These are phyloP conservation scores for Phaethornis superciliosus DNA, from an alignment of 2,113 vertebrate species.

Conservation along the genomic window DNA sequence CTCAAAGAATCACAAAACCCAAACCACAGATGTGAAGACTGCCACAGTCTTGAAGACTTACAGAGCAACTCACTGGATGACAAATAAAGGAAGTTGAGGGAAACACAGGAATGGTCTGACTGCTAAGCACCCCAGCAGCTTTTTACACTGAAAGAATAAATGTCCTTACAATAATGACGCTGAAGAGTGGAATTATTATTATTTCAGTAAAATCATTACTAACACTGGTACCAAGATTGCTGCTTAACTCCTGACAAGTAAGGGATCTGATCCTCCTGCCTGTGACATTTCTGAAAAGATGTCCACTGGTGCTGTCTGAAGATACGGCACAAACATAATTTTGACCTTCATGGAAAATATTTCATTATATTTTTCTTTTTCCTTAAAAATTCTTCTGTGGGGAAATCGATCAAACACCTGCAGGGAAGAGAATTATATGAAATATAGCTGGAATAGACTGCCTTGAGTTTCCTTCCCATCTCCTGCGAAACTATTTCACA, in stretches of 20 bases:
- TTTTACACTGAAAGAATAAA: not conserved
- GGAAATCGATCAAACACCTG: not conserved
- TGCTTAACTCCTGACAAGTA: not conserved
- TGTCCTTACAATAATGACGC: not conserved
- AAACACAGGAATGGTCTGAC: not conserved
- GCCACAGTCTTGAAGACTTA: not conserved
- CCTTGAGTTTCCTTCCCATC: not conserved
- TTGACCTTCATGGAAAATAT: not conserved
- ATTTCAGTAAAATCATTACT: not conserved
- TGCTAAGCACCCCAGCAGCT: not conserved
- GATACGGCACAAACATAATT: not conserved
- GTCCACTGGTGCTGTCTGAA: not conserved
- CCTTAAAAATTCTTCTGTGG: not conserved
- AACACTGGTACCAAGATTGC: not conserved
- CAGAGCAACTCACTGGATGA: not conserved
- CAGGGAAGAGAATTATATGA: not conserved
- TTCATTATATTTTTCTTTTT: not conserved
- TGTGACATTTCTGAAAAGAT: fast-evolving
- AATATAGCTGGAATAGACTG: not conserved
- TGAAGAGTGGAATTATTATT: not conserved
- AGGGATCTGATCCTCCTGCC: not conserved
- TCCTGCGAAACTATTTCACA: not conserved
- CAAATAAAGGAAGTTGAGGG: not conserved
- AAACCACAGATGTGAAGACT: not conserved
- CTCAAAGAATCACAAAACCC: not conserved